A percentile compares a stretch with the other conserved stretches of the same genome.
These are phyloP conservation scores for Eudorcas thomsonii DNA, from an alignment of 2,113 vertebrate species.

Conservation along the genomic window DNA sequence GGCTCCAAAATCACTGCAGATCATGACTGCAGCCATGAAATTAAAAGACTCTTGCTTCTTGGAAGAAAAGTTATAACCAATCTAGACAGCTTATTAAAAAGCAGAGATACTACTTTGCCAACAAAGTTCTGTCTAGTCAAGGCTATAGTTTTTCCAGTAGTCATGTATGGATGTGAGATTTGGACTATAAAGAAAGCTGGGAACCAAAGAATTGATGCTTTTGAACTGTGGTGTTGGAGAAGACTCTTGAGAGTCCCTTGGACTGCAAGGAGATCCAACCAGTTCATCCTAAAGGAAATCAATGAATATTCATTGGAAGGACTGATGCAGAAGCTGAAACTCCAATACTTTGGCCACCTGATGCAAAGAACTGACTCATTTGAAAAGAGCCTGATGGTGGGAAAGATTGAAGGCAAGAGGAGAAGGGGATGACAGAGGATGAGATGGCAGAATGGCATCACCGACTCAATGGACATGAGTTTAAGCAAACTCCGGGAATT, in stretches of 20 bases:
- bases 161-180: background rate
- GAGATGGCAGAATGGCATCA: background rate
- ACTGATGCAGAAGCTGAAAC: background rate
- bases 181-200: background rate
- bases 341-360: background rate
- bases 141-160: background rate
- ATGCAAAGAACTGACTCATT: background rate
- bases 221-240: background rate
- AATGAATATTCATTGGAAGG: background rate
- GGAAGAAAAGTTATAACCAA: background rate
- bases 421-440: background rate
- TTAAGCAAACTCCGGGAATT: background rate
- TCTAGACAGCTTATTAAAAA: background rate
- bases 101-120: background rate
- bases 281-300: background rate
- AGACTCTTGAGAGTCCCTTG: background rate
- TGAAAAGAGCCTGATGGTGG: background rate
- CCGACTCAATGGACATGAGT: background rate
- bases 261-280: background rate
- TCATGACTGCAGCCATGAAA: background rate
- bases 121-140: background rate
- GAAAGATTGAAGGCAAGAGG: background rate
- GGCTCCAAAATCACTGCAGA: background rate
- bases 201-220: background rate
- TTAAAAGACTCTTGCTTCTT: background rate